These are phyloP conservation scores for Syngnathoides biaculeatus DNA, from an alignment of 2,113 vertebrate genomes.

Conservation along the genomic window DNA sequence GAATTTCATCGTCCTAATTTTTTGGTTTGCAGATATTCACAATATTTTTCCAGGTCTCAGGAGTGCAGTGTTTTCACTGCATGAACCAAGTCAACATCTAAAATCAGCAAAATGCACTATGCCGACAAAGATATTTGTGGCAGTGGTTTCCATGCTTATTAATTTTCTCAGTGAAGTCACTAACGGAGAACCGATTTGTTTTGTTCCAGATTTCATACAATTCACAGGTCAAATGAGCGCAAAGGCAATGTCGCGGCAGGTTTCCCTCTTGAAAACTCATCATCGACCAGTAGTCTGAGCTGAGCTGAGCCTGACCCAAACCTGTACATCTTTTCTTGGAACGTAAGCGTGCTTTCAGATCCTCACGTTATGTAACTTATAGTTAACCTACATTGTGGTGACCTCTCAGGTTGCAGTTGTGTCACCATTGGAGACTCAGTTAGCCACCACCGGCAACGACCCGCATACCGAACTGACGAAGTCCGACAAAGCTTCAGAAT, in stretches of 20 bases:
- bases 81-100: too few species aligned
- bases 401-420: constrained; percentile 63
- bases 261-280: neutral
- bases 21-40: too few species aligned
- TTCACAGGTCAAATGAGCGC: neutral
- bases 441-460: constrained; percentile 49
- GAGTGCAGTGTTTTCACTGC: too few species aligned
- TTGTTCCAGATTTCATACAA: constrained; percentile 2
- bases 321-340: constrained; percentile 4
- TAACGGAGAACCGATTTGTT: neutral
- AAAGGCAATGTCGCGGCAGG: neutral
- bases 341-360: constrained; percentile 27
- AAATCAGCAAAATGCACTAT: neutral
- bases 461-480: constrained; percentile 53
- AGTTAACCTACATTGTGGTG: constrained; percentile 64
- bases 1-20: too few species aligned
- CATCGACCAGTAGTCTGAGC: neutral
- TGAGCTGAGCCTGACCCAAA: constrained; percentile 5
- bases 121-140: neutral
- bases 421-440: constrained; percentile 50
- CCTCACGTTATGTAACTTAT: constrained; percentile 54
- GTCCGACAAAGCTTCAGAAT: constrained; percentile 51
- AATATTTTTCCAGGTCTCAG: too few species aligned
- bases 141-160: neutral
- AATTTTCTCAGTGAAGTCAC: neutral